Evolutionary conservation across 2,797 vertebrate species (phyloP), one percentile per base, ranked within the genome.

Genomic region (Hydrophis major): DNA sequence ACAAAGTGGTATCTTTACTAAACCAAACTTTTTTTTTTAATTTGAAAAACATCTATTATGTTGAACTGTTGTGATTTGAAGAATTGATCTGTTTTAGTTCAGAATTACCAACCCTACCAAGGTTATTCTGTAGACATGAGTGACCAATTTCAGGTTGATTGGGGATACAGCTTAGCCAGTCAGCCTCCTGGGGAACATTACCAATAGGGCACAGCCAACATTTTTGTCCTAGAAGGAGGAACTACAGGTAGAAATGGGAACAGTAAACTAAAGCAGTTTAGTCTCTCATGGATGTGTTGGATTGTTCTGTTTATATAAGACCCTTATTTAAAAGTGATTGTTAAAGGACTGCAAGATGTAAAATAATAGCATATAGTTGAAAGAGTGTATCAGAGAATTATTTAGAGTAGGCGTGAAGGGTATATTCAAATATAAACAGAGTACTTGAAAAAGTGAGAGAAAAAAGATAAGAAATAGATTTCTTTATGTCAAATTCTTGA

Each of bases 401-500:
- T 28, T 87, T 92, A 22, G 37, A 27, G 86, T 25, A 47, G 61
- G 42, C 91, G 60, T 2, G 56, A 89, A 6, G 7, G 6, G 11
- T n/a, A n/a, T 87, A 47, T 92, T 25, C 11, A 59, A 47, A 25
- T 87, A 69, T 50, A 7, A 32, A 22, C 42, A 8, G 42, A 74
- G 11, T 3, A 91, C 22, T 13, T 61, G 92, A 92, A 16, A 20
- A 92, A 55, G 83, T 87, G 55, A 86, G n/a, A 94, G 94, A 6
- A n/a, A 32, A 27, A 6, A 6, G 60, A 37, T 7, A 28, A 4
- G 12, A 18, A 56, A 37, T 28, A 7, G 47, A 27, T 69, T 14
- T 2, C 32, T 1, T 25, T 59, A 91, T 42, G 14, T 69, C 0
- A 32, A 56, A 86, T 69, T 91, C 55, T 1, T 60, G 37, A 86